Percentiles rank a stretch among this genome's conserved stretches.
phyloP scores from a whole-genome alignment of 2,113 vertebrate species.

The Myotis davidii region DNA sequence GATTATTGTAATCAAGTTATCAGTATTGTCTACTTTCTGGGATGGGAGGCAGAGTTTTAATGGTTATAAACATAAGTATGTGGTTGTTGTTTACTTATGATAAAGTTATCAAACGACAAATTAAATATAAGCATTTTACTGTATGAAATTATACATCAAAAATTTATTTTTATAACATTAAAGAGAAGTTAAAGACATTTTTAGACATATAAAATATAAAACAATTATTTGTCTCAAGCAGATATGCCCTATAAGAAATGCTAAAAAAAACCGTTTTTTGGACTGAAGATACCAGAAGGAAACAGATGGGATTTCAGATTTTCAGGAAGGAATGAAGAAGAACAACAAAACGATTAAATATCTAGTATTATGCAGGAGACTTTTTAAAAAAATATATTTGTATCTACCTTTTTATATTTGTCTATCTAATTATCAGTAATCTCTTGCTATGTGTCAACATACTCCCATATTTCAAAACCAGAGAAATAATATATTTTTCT shows the following conservation, averaged over 20 bases:
- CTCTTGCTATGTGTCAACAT: neutral
- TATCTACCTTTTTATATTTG: neutral
- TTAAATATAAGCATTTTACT: neutral
- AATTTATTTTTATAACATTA: neutral
- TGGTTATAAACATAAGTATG: neutral
- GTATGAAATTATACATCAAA: neutral
- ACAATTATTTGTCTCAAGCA: neutral
- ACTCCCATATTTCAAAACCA: neutral
- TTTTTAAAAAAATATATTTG: neutral
- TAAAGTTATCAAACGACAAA: neutral
- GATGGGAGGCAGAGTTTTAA: neutral
- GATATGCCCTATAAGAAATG: neutral
- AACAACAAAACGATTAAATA: neutral
- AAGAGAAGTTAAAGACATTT: neutral
- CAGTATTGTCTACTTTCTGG: neutral
- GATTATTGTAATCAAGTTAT: neutral
- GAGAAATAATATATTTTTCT: neutral
- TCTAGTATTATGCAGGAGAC: neutral
- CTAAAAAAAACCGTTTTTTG: neutral
- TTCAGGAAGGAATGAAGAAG: neutral
- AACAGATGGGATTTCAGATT: neutral
- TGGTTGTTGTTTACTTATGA: neutral
- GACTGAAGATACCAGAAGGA: neutral
- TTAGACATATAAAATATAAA: neutral
- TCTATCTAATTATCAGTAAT: neutral